Evolutionary conservation across 2,113 vertebrate genomes (phyloP).

Genomic region (Osmerus mordax): DNA sequence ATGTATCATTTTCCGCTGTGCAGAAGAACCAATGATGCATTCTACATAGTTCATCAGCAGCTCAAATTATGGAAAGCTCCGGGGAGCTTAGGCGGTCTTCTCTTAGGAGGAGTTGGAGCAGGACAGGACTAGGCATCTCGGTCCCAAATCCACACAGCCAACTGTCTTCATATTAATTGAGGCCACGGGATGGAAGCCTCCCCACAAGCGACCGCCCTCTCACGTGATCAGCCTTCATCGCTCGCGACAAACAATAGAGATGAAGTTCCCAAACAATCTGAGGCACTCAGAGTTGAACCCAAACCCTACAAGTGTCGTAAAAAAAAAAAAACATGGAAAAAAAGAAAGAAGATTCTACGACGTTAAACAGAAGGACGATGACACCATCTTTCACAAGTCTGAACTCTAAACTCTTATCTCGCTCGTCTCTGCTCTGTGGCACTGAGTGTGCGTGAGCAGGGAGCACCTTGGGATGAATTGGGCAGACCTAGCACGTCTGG

Average conservation of each 20-base stretch:
- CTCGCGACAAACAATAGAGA: not conserved
- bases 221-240: not conserved
- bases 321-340: no score
- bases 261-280: no score
- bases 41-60: not conserved
- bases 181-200: not conserved
- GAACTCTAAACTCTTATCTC: slow-evolving; percentile 3
- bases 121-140: not conserved
- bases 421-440: slow-evolving; percentile 12
- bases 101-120: not conserved
- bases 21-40: not conserved
- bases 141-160: not conserved
- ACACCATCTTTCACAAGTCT: no score
- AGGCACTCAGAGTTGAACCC: no score
- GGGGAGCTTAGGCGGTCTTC: not conserved
- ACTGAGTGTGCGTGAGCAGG: slow-evolving; percentile 9
- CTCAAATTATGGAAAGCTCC: not conserved
- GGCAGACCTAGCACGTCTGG: slow-evolving; percentile 45
- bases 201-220: not conserved
- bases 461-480: slow-evolving; percentile 55
- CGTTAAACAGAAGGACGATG: no score
- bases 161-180: not conserved
- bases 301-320: no score
- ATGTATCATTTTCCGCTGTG: not conserved
- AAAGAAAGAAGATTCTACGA: no score